Conservation (phyloP, 53 echinoderm and acorn worm genomes). For the Paracentrotus lividus region DNA sequence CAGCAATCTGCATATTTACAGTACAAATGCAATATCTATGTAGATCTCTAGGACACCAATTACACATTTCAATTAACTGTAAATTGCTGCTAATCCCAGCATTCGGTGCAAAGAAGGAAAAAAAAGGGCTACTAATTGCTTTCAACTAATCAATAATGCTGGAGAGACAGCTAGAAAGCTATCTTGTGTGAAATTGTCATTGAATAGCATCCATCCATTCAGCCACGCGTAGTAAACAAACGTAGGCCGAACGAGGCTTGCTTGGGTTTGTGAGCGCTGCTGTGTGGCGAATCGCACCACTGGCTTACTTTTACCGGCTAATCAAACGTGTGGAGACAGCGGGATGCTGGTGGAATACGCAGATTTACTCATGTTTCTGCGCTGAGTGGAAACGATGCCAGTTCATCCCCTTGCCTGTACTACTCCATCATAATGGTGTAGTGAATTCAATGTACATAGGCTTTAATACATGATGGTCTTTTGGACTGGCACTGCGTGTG, state of each 20-base stretch:
- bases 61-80: neutral
- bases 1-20: no score
- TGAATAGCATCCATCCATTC: constrained; percentile 18
- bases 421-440: neutral
- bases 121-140: constrained; percentile 10
- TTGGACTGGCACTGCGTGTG: neutral
- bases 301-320: neutral
- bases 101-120: neutral
- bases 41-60: neutral
- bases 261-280: constrained; percentile 28
- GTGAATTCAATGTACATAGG: no score
- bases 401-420: neutral
- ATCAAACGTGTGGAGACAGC: neutral
- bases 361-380: neutral
- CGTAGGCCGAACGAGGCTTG: neutral
- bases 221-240: constrained; percentile 46
- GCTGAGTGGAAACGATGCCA: neutral
- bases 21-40: no score
- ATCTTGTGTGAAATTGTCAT: constrained; percentile 54
- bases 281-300: constrained; percentile 34
- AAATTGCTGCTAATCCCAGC: constrained; percentile 7
- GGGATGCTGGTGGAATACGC: neutral
- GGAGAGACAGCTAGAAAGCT: neutral
- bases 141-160: constrained; percentile 38
- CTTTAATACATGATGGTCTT: neutral